phyloP scores from a whole-genome alignment of 2,888 invertebrate genomes.

The Rhagophthalmus giganteus region DNA sequence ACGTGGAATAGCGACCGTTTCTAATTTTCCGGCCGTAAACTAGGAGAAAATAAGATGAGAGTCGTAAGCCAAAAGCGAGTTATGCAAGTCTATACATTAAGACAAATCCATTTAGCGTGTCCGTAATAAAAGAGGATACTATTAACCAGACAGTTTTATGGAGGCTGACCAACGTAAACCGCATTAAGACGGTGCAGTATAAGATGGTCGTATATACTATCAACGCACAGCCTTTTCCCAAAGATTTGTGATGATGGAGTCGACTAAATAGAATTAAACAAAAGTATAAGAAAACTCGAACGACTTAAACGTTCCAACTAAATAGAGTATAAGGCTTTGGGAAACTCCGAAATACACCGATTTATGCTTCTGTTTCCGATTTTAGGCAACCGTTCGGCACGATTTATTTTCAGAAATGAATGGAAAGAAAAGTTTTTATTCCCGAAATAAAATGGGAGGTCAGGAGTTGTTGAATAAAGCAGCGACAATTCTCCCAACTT shows the following conservation, averaged over 20 bases:
- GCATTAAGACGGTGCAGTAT: slow-evolving; percentile 26
- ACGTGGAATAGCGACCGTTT: no score
- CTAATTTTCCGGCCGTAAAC: slow-evolving; percentile 1
- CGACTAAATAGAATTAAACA: slow-evolving; percentile 18
- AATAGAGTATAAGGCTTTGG: slow-evolving; percentile 8
- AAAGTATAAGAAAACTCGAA: slow-evolving; percentile 10
- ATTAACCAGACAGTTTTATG: slow-evolving; percentile 48
- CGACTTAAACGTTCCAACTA: slow-evolving; percentile 12
- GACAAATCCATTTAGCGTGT: slow-evolving; percentile 48
- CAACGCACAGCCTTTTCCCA: slow-evolving; percentile 18
- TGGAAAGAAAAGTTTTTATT: slow-evolving; percentile 8
- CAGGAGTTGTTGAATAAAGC: slow-evolving; percentile 9
- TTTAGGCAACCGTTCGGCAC: slow-evolving; percentile 6
- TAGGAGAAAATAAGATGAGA: slow-evolving; percentile 11
- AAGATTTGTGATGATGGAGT: slow-evolving; percentile 27
- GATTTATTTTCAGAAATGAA: slow-evolving; percentile 18
- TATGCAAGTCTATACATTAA: slow-evolving; percentile 37
- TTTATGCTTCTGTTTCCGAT: slow-evolving; percentile 25
- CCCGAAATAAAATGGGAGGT: slow-evolving; percentile 13
- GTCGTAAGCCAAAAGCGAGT: slow-evolving; percentile 21
- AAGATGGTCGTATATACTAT: slow-evolving; percentile 13
- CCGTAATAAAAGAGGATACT: slow-evolving; percentile 45
- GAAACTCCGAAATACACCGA: slow-evolving; percentile 11
- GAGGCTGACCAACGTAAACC: slow-evolving; percentile 37
- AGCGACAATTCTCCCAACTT: slow-evolving; percentile 13